Conservation (phyloP, 1,140 invertebrate species). For the Drosophila miranda region DNA sequence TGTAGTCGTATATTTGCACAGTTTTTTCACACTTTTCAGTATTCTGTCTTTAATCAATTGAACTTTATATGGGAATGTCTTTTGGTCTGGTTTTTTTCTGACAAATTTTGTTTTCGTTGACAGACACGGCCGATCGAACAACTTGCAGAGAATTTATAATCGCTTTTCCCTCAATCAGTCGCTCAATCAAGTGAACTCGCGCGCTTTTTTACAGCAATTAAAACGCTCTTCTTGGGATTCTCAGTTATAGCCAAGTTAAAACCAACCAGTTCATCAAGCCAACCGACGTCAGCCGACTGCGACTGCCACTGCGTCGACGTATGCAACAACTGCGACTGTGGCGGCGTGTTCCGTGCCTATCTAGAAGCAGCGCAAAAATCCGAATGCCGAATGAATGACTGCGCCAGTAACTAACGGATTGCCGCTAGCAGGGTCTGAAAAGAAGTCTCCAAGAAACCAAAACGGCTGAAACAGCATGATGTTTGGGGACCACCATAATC, state of each 20-base stretch:
- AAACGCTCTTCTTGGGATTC: constrained; percentile 54
- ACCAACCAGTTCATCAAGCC: constrained; percentile 34
- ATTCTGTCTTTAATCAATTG: too few species aligned
- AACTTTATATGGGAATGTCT: not conserved
- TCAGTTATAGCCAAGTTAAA: constrained; percentile 75
- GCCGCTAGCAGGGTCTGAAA: constrained; percentile 13
- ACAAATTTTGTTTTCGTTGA: constrained; percentile 2
- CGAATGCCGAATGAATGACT: constrained; percentile 16
- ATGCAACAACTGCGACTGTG: constrained; percentile 10
- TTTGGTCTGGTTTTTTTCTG: not conserved
- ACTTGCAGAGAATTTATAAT: constrained; percentile 23
- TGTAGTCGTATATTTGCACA: not conserved
- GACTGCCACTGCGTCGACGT: constrained; percentile 15
- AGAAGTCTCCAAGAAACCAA: too few species aligned
- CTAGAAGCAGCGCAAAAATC: constrained; percentile 43
- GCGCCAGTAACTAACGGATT: constrained; percentile 9
- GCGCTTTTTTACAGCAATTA: constrained; percentile 76
- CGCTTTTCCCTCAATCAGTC: constrained; percentile 8
- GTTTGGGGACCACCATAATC: too few species aligned
- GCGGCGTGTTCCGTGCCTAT: constrained; percentile 36
- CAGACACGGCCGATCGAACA: constrained; percentile 45
- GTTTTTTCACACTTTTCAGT: not conserved
- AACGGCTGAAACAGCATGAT: too few species aligned
- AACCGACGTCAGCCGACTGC: constrained; percentile 47
- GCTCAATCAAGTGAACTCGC: constrained; percentile 60